phyloP scores from a whole-genome alignment of 92 coral and sea anemone genomes.

The Micromussa lordhowensis region DNA sequence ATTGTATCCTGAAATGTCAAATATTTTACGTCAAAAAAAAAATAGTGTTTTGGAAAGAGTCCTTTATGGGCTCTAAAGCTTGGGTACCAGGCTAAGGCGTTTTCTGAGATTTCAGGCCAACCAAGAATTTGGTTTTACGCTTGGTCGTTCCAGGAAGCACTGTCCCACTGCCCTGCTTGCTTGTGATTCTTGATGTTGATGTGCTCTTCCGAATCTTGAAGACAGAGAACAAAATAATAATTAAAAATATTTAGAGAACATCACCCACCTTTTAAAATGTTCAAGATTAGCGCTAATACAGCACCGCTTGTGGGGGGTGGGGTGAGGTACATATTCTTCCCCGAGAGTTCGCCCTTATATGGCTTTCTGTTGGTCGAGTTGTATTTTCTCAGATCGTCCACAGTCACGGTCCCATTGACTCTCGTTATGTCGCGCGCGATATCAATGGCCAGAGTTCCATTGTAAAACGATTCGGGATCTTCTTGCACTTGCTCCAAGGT shows the following conservation, averaged over 20 bases:
- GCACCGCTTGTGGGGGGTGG: conserved; percentile 93
- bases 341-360: conserved; percentile 44
- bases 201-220: too few relatives aligned
- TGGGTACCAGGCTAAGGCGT: too few relatives aligned
- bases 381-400: conserved; percentile 69
- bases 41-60: background rate
- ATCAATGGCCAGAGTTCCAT: conserved; percentile 67
- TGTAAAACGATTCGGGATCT: conserved; percentile 80
- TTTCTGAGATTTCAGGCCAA: too few relatives aligned
- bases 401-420: conserved; percentile 63
- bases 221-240: too few relatives aligned
- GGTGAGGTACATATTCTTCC: conserved; percentile 68
- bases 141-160: too few relatives aligned
- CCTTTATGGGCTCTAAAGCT: too few relatives aligned
- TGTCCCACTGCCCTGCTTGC: too few relatives aligned
- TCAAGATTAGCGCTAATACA: conserved; percentile 81
- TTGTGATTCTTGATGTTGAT: too few relatives aligned
- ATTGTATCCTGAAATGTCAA: conserved; percentile 61
- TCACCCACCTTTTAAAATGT: conserved; percentile 76
- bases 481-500: conserved; percentile 74
- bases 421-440: conserved; percentile 66
- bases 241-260: background rate
- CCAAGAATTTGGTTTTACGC: too few relatives aligned
- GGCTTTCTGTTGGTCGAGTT: conserved; percentile 20
- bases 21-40: background rate